A percentile compares a stretch with the other conserved stretches of the same genome.
Evolutionary conservation across 2,888 invertebrate species (phyloP).

Genomic region (Apantesis nais): DNA sequence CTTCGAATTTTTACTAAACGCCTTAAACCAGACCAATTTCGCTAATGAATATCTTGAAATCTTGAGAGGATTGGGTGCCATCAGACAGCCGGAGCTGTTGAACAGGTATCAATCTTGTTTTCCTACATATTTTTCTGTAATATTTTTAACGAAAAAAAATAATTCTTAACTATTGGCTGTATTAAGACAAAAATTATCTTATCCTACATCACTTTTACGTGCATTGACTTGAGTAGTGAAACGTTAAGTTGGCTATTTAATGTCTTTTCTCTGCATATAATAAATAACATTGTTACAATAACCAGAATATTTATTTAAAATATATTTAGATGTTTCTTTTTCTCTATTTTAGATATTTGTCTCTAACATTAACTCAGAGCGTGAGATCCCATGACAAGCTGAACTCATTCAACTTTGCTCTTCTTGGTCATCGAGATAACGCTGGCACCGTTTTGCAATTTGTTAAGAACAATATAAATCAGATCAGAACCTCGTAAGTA

Average conservation of each 20-base stretch:
- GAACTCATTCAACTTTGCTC: conserved; percentile 74
- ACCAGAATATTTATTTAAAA: no score
- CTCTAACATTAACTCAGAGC: conserved; percentile 64
- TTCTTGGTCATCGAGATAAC: conserved; percentile 70
- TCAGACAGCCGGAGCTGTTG: conserved; percentile 62
- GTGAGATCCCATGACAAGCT: conserved; percentile 77
- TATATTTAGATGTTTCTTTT: neutral
- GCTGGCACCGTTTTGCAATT: conserved; percentile 67
- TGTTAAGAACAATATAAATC: conserved; percentile 68
- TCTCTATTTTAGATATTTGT: conserved; percentile 61
- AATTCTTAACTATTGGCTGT: no score
- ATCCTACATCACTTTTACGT: no score
- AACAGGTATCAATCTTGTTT: conserved; percentile 52
- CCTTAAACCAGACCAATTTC: conserved; percentile 65
- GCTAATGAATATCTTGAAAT: conserved; percentile 82
- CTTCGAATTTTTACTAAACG: conserved; percentile 84
- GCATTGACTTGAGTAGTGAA: no score
- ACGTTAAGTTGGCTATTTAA: neutral
- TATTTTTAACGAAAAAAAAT: no score
- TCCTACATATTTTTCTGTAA: no score
- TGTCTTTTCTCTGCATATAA: no score
- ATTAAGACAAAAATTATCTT: no score
- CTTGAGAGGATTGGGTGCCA: conserved; percentile 79
- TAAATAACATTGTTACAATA: no score
- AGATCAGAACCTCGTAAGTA: conserved; percentile 73